Evolutionary conservation across 2,888 invertebrate genomes (phyloP).

Genomic region (Hanleya hanleyi): DNA sequence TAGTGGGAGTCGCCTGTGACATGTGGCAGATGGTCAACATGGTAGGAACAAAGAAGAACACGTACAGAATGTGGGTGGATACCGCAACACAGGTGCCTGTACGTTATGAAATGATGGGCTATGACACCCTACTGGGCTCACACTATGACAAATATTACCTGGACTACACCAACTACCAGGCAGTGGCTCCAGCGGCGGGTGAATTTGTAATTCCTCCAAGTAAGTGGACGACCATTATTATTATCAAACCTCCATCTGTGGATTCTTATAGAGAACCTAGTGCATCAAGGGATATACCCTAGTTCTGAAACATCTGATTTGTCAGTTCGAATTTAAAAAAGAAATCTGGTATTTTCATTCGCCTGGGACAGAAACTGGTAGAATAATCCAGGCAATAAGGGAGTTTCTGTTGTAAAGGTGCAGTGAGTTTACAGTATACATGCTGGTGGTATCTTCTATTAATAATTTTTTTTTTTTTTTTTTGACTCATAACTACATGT

Average conservation of each 20-base stretch:
- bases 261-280: too few species aligned
- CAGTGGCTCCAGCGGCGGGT: slow-evolving; percentile 29
- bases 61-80: slow-evolving; percentile 89
- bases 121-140: slow-evolving; percentile 91
- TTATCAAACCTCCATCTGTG: background rate
- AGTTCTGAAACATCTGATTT: too few species aligned
- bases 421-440: too few species aligned
- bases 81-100: slow-evolving; percentile 75
- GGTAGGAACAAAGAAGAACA: slow-evolving; percentile 87
- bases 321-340: too few species aligned
- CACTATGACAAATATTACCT: slow-evolving; percentile 97
- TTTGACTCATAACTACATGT: too few species aligned
- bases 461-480: too few species aligned
- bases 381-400: too few species aligned
- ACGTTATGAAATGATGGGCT: slow-evolving; percentile 95
- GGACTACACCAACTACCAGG: slow-evolving; percentile 81
- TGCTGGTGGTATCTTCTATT: too few species aligned
- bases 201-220: slow-evolving; percentile 54
- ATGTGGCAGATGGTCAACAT: slow-evolving; percentile 84
- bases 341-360: too few species aligned
- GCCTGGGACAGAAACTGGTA: too few species aligned
- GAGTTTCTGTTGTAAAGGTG: too few species aligned
- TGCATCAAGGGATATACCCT: too few species aligned
- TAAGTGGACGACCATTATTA: slow-evolving; percentile 46
- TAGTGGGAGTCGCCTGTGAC: slow-evolving; percentile 82